Evolutionary conservation across 2,797 vertebrate species (phyloP), one percentile per base, ranked within the genome.

Genomic region (Tolypeutes matacus): DNA sequence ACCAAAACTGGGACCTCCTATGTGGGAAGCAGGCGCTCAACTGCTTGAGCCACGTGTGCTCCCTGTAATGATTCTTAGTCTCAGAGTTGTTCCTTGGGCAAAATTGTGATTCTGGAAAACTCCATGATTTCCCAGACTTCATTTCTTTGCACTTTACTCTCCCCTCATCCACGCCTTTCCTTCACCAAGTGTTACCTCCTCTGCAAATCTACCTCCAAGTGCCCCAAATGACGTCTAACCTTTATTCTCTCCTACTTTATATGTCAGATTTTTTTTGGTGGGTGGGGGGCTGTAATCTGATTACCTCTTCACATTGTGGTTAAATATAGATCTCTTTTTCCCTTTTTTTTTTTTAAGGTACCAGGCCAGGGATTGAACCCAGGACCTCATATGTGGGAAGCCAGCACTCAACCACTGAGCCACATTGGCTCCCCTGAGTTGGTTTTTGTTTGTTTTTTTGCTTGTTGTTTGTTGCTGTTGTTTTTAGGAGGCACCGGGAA

Each of bases 221-320:
- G 77, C 69, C 72, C 88, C 65, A 94, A 84, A 95, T 94, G 73
- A 58, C 77, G 94, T 85, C 81, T 81, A 87, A 93, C 92, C 27
- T 94, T 91, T 93, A 58, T 96, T 91, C 84, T 72, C 65, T 95
- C 84, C 95, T n/a, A 90, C 82, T 94, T 96, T 88, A 94, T 95
- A 93, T 72, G 88, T 93, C 75, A 94, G 36, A 87, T 77, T 86
- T 97, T 56, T 90, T 64, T 46, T 62, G 4, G 7, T 46, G 60
- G 25, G 51, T 77, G 69, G 85, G 36, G 17, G 42, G 69, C n/a
- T n/a, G n/a, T n/a, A 69, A 91, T 94, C 81, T 78, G 80, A 96
- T 97, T 97, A 91, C 69, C 70, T 39, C 90, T 96, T 81, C 69
- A 96, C 73, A 67, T 29, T 96, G 58, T 80, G 93, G 76, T 77